These are phyloP conservation scores for Zhuqinia jingwanae DNA, from an alignment of 2,888 invertebrate species.

Conservation along the genomic window DNA sequence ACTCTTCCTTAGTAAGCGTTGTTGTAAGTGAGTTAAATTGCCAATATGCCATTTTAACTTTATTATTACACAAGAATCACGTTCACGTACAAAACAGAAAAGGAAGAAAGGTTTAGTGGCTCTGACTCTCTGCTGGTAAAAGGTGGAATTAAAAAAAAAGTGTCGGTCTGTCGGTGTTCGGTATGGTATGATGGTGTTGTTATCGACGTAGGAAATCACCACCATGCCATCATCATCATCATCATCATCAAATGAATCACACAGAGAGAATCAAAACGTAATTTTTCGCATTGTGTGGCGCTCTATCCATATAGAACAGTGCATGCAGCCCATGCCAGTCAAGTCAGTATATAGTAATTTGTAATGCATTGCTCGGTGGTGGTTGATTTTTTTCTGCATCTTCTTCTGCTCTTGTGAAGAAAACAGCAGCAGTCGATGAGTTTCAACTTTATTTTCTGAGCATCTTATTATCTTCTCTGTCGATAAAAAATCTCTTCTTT, in stretches of 20 bases:
- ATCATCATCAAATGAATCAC: constrained; percentile 9
- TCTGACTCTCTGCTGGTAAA: too few species aligned
- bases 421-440: constrained; percentile 6
- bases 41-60: constrained; percentile 32
- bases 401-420: too few species aligned
- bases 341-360: background rate
- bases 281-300: constrained; percentile 4
- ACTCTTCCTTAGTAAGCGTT: background rate
- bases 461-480: background rate
- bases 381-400: too few species aligned
- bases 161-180: background rate
- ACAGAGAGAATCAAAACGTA: background rate
- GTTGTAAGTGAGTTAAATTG: constrained; percentile 33
- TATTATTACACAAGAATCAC: background rate
- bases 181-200: constrained; percentile 11
- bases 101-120: background rate
- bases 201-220: constrained; percentile 7
- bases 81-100: background rate
- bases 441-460: background rate
- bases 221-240: background rate
- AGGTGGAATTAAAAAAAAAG: background rate
- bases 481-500: background rate
- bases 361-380: constrained; percentile 15
- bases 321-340: background rate
- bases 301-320: background rate